Evolutionary conservation across 2,113 vertebrate species (phyloP).

Genomic region (Periophthalmodon schlosseri): DNA sequence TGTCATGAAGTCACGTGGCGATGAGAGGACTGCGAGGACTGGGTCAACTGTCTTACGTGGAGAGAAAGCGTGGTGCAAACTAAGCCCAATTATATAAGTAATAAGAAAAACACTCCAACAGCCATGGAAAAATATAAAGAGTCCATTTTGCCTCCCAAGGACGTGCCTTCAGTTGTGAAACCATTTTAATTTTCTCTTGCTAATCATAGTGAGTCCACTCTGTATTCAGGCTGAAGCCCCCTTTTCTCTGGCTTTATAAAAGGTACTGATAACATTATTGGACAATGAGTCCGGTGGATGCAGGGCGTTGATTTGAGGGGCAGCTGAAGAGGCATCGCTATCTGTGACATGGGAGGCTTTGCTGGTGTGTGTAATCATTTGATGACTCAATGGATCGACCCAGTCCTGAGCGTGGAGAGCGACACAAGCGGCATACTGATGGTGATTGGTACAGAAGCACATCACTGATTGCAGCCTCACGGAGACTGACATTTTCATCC

Average conservation of each 20-base stretch:
- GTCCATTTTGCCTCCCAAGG: background rate
- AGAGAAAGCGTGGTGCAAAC: constrained; percentile 14
- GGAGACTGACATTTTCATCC: constrained; percentile 65
- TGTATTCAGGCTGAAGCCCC: background rate
- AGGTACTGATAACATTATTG: constrained; percentile 13
- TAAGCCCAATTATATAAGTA: constrained; percentile 15
- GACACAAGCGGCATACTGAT: constrained; percentile 58
- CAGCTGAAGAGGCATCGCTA: constrained; percentile 48
- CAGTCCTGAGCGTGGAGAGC: constrained; percentile 57
- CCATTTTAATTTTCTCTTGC: background rate
- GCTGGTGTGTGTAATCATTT: constrained; percentile 57
- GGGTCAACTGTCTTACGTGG: constrained; percentile 55
- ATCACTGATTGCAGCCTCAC: constrained; percentile 64
- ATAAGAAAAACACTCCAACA: constrained; percentile 2
- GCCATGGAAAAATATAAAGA: background rate
- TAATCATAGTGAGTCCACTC: constrained; percentile 7
- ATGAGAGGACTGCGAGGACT: constrained; percentile 56
- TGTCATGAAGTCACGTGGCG: constrained; percentile 36
- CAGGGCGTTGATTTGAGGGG: constrained; percentile 43
- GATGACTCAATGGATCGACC: constrained; percentile 64
- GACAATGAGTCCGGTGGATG: constrained; percentile 14
- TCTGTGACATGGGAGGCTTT: constrained; percentile 40
- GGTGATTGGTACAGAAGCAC: constrained; percentile 62
- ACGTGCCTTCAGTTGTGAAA: background rate
- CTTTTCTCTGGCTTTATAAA: background rate